phyloP scores from a whole-genome alignment of 2,888 invertebrate genomes.

The Diaprepes abbreviatus region DNA sequence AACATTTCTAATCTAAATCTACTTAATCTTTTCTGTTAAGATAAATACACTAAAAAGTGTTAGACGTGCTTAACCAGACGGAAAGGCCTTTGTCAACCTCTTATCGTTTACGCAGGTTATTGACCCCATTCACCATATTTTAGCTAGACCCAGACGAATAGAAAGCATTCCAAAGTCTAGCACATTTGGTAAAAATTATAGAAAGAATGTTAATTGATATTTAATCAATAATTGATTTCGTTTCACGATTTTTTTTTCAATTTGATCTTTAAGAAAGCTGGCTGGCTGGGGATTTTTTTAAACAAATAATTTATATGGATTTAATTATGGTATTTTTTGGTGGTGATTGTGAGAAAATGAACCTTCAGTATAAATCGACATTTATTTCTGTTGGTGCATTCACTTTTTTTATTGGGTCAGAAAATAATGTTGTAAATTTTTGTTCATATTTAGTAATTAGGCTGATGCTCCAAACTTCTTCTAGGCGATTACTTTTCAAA shows the following conservation, averaged over 20 bases:
- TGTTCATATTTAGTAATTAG: no score
- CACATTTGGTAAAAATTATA: conserved; percentile 3
- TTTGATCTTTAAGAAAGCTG: neutral
- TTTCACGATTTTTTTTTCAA: neutral
- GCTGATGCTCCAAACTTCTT: no score
- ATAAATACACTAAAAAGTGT: conserved; percentile 23
- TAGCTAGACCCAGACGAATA: conserved; percentile 18
- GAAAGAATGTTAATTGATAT: conserved; percentile 12
- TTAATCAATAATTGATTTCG: neutral
- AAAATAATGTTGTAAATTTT: no score
- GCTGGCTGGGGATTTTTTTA: no score
- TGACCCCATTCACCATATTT: conserved; percentile 29
- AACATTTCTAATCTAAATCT: conserved; percentile 6
- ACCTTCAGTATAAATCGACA: no score
- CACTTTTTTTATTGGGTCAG: no score
- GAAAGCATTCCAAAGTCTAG: conserved; percentile 20
- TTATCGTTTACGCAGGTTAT: conserved; percentile 34
- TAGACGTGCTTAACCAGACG: conserved; percentile 14
- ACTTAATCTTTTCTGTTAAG: conserved; percentile 12
- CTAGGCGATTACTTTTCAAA: no score
- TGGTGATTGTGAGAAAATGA: neutral
- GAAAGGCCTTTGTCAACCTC: conserved; percentile 33
- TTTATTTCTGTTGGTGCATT: no score
- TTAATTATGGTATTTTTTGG: no score
- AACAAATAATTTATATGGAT: no score